phyloP scores from a whole-genome alignment of 2,797 vertebrate genomes.

The Botia almorhae region DNA sequence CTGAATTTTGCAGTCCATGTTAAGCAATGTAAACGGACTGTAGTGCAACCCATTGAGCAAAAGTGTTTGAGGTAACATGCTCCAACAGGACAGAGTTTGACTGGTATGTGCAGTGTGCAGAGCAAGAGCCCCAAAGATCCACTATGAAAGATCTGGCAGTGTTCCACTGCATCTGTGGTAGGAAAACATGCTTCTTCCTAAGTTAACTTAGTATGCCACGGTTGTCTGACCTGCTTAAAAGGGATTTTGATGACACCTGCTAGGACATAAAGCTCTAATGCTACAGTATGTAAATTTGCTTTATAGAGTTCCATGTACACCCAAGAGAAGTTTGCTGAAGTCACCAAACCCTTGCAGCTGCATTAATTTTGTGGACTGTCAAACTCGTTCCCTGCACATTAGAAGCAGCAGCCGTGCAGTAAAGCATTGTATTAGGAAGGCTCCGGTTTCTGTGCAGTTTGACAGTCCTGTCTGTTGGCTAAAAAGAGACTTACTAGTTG shows the following conservation, averaged over 20 bases:
- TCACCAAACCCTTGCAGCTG: slow-evolving; percentile 11
- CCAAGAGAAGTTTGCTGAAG: slow-evolving; percentile 31
- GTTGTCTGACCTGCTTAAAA: slow-evolving; percentile 21
- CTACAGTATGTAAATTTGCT: slow-evolving; percentile 22
- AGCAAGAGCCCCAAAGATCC: slow-evolving; percentile 48
- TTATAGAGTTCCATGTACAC: background rate
- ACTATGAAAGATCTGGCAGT: slow-evolving; percentile 59
- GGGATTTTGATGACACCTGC: background rate
- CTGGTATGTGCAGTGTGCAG: slow-evolving; percentile 70
- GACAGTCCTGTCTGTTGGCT: slow-evolving; percentile 35
- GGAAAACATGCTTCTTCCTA: slow-evolving; percentile 11
- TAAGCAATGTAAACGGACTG: slow-evolving; percentile 1
- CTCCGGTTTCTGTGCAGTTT: slow-evolving; percentile 10
- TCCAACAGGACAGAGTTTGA: slow-evolving; percentile 72
- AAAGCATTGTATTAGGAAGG: slow-evolving; percentile 39
- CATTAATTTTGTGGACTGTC: slow-evolving; percentile 44
- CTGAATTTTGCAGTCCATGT: background rate
- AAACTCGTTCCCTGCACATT: background rate
- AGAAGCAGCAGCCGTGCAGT: slow-evolving; percentile 37
- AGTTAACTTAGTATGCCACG: background rate
- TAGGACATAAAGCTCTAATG: background rate
- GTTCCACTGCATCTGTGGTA: slow-evolving; percentile 52
- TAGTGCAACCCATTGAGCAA: slow-evolving; percentile 3
- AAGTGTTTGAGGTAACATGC: slow-evolving; percentile 62
- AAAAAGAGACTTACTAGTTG: slow-evolving; percentile 1